Evolutionary conservation across 2,797 vertebrate genomes (phyloP).

Genomic region (Alcedo atthis): DNA sequence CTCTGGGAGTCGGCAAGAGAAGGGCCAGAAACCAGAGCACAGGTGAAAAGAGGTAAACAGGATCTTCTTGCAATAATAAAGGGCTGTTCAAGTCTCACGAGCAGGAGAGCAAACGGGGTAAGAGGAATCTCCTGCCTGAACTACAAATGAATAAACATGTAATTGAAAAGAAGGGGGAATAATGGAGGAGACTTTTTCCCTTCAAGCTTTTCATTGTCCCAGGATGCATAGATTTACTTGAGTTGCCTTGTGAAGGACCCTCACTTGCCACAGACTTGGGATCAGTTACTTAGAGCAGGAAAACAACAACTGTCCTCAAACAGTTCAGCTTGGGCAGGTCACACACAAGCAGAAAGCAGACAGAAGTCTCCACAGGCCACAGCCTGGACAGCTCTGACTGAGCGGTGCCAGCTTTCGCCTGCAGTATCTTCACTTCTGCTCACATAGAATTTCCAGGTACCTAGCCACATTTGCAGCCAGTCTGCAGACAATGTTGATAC

Average conservation of each 20-base stretch:
- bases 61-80: neutral
- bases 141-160: neutral
- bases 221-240: neutral
- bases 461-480: neutral
- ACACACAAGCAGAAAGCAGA: neutral
- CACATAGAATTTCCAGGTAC: neutral
- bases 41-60: constrained; percentile 56
- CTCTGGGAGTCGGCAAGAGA: constrained; percentile 29
- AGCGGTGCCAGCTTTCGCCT: neutral
- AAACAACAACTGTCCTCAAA: too few relatives aligned
- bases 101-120: neutral
- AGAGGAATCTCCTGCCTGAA: neutral
- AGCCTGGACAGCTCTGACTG: neutral
- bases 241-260: neutral
- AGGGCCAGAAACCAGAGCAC: constrained; percentile 35
- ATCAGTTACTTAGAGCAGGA: neutral
- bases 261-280: neutral
- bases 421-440: neutral
- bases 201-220: neutral
- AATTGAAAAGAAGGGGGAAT: neutral
- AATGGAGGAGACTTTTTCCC: neutral
- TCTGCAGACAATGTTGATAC: neutral
- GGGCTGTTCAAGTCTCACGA: neutral
- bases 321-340: neutral
- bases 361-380: neutral